These are phyloP conservation scores for Botrylloides violaceus DNA, from an alignment of 23 tunicate genomes.

Conservation along the genomic window DNA sequence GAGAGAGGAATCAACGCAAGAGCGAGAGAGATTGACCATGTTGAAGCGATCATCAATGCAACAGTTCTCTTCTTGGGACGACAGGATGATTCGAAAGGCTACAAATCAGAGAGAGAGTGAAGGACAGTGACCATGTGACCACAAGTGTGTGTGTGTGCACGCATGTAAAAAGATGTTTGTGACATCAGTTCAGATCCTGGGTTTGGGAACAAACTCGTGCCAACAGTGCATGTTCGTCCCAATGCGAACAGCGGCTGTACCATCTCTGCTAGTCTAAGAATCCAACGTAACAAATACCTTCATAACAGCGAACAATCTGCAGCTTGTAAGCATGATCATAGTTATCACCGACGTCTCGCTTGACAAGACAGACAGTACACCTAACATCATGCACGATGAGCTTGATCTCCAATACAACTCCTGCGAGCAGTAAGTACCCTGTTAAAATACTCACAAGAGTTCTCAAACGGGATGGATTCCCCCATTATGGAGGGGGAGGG, in stretches of 20 bases:
- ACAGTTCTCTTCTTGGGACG: neutral
- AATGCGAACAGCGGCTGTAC: too few relatives aligned
- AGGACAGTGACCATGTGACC: too few relatives aligned
- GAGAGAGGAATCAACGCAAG: neutral
- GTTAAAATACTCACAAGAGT: too few relatives aligned
- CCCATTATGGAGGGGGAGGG: too few relatives aligned
- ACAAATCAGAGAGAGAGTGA: too few relatives aligned
- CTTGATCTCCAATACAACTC: conserved; percentile 15
- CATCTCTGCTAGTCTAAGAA: too few relatives aligned
- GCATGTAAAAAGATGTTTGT: too few relatives aligned
- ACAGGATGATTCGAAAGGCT: neutral
- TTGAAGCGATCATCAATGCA: neutral
- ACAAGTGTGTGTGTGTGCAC: too few relatives aligned
- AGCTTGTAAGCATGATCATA: conserved; percentile 17
- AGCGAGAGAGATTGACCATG: neutral
- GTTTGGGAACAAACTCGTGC: too few relatives aligned
- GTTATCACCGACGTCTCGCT: conserved; percentile 25
- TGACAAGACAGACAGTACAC: conserved; percentile 11
- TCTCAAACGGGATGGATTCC: too few relatives aligned
- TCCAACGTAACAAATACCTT: neutral
- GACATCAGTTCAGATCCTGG: too few relatives aligned
- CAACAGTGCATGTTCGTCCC: too few relatives aligned
- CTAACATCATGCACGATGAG: conserved; percentile 9
- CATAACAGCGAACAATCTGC: conserved; percentile 9
- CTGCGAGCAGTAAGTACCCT: conserved; percentile 20